Conservation (phyloP, 1,140 invertebrate species). For the Drosophila nannoptera region DNA sequence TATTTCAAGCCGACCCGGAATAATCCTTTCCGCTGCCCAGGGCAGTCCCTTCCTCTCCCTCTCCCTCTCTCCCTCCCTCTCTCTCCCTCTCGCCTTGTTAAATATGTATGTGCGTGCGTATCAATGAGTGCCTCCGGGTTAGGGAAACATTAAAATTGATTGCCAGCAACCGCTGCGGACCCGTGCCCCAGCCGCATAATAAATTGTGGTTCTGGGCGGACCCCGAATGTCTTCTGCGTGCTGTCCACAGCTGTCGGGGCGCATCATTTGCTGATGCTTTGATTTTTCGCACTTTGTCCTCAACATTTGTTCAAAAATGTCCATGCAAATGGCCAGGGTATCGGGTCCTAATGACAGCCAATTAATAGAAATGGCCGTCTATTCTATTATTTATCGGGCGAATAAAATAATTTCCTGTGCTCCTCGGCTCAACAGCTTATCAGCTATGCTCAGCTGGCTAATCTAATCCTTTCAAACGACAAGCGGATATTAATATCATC, state of each 20-base stretch:
- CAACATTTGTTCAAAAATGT: slow-evolving; percentile 27
- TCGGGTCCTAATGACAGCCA: slow-evolving; percentile 19
- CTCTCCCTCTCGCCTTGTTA: not conserved
- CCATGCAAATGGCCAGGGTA: slow-evolving; percentile 17
- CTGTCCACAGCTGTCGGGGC: slow-evolving; percentile 7
- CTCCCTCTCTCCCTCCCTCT: too few species aligned
- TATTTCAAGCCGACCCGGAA: too few species aligned
- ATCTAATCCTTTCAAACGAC: slow-evolving; percentile 65
- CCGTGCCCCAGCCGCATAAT: slow-evolving; percentile 22
- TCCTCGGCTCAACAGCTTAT: slow-evolving; percentile 40
- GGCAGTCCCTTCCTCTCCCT: too few species aligned
- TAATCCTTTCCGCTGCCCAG: too few species aligned
- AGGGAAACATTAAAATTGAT: slow-evolving; percentile 63
- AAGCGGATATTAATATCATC: slow-evolving; percentile 69
- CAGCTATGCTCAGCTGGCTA: slow-evolving; percentile 47
- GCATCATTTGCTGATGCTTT: slow-evolving; percentile 30
- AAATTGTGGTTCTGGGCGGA: slow-evolving; percentile 20
- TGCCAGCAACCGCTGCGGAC: slow-evolving; percentile 33
- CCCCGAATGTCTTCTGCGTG: slow-evolving; percentile 7
- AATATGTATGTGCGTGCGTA: slow-evolving; percentile 18
- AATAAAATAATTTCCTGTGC: slow-evolving; percentile 58
- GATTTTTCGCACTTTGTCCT: slow-evolving; percentile 31
- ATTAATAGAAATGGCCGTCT: slow-evolving; percentile 50
- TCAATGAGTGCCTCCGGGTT: slow-evolving; percentile 34
- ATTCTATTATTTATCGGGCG: slow-evolving; percentile 33